Evolutionary conservation across 2,113 vertebrate species (phyloP), one percentile per base, ranked within the genome.

Genomic region (Tetrao urogallus): DNA sequence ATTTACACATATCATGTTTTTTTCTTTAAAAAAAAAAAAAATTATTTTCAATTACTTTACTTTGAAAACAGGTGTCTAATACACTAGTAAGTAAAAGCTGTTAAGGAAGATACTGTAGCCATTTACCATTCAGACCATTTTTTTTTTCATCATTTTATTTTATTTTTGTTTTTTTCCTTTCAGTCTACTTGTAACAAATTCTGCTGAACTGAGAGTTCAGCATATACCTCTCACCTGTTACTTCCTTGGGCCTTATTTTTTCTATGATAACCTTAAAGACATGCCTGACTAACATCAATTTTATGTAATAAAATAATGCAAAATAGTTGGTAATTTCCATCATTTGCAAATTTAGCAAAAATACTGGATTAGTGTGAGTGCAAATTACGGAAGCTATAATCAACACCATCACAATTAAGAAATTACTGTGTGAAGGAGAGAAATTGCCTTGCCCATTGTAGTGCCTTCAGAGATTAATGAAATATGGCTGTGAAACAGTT

Each of bases 391-490:
- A 90, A 45, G 86, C 14, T 52, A 61, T 73, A 95, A 65, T 38
- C 70, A 90, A 74, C 14, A 4, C 32, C 17, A 84, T 17, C 13
- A 3, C 58, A 84, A 91, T 92, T 86, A 94, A 93, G 94, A 88
- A 86, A 91, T 88, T 22, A 57, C 54, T 38, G 57, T 54, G 72
- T 57, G 80, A 89, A 82, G 69, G 60, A 88, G 38, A 78, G 85
- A 95, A 92, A 90, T 43, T 90, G 17, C 50, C 52, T 45, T 80
- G 56, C 14, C 75, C n/a, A 70, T 66, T 94, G 61, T 30, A 81
- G 10, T 87, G n/a, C 75, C 93, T 56, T 34, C 63, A 92, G 47
- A 91, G 91, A 96, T 96, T 97, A 96, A 90, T 95, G 43, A 83
- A 92, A 78, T 92, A 95, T 89, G 82, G 60, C 66, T 88, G 54